Conservation (phyloP, 2,888 invertebrate species). For the Pharmacophagus antenor region DNA sequence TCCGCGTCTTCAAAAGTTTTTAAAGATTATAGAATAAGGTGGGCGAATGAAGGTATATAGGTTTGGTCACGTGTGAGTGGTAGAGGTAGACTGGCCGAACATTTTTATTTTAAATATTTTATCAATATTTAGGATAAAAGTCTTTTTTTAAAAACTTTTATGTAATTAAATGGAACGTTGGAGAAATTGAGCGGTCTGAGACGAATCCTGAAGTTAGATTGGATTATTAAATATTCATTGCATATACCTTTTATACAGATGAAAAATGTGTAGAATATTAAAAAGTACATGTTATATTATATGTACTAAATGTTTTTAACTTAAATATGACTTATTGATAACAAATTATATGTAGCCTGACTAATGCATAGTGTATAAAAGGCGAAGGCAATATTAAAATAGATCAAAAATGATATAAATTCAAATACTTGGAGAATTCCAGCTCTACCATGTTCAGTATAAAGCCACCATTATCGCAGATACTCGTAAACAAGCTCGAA, state of each 20-base stretch:
- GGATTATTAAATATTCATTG: no score
- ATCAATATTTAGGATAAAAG: background rate
- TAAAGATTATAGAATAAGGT: constrained; percentile 73
- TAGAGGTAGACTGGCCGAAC: constrained; percentile 29
- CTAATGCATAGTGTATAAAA: no score
- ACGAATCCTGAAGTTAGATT: no score
- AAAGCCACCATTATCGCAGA: constrained; percentile 38
- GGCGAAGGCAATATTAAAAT: no score
- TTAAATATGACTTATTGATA: background rate
- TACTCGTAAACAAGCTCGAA: constrained; percentile 61
- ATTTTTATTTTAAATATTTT: background rate
- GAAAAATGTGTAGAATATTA: no score
- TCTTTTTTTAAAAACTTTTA: background rate
- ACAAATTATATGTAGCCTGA: no score
- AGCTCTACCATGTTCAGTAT: constrained; percentile 28
- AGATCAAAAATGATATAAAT: no score
- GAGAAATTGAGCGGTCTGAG: no score
- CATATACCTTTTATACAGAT: no score
- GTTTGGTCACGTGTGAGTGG: constrained; percentile 44
- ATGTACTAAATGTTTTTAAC: background rate
- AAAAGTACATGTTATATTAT: background rate
- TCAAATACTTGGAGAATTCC: constrained; percentile 22
- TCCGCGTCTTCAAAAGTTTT: constrained; percentile 67
- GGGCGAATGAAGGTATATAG: constrained; percentile 33
- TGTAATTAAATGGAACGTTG: no score